Evolutionary conservation across 2,113 vertebrate genomes (phyloP).

Genomic region (Microcebus jonahi): DNA sequence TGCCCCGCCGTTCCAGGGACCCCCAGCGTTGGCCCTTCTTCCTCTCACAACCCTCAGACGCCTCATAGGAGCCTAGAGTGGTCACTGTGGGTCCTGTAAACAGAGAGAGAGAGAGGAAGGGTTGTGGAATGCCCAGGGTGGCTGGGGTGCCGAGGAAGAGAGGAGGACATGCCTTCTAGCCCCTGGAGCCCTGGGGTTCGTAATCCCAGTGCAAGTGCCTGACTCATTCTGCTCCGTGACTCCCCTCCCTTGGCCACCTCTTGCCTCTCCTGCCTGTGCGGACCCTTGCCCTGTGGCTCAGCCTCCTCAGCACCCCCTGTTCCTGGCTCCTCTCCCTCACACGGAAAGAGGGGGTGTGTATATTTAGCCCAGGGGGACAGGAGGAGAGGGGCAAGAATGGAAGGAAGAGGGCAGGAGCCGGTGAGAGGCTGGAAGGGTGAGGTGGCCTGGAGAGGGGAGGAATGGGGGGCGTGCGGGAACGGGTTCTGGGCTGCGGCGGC

Average conservation of each 20-base stretch:
- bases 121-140: background rate
- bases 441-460: background rate
- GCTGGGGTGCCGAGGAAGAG: background rate
- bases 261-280: background rate
- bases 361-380: background rate
- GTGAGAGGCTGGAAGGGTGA: background rate
- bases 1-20: slow-evolving; percentile 74
- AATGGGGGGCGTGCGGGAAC: background rate
- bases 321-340: background rate
- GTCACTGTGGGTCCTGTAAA: slow-evolving; percentile 73
- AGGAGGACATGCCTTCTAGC: background rate
- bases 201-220: background rate
- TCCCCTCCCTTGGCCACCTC: background rate
- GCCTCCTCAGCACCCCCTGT: background rate
- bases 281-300: background rate
- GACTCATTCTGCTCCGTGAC: background rate
- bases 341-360: slow-evolving; percentile 12
- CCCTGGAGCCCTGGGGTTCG: background rate
- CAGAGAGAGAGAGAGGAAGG: background rate
- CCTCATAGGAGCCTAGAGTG: slow-evolving; percentile 69
- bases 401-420: background rate
- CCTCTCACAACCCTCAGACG: slow-evolving; percentile 73
- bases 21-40: slow-evolving; percentile 81
- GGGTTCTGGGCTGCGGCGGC: background rate
- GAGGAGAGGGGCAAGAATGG: background rate